phyloP scores from a whole-genome alignment of 1,140 invertebrate species.

The Babylonia areolata region DNA sequence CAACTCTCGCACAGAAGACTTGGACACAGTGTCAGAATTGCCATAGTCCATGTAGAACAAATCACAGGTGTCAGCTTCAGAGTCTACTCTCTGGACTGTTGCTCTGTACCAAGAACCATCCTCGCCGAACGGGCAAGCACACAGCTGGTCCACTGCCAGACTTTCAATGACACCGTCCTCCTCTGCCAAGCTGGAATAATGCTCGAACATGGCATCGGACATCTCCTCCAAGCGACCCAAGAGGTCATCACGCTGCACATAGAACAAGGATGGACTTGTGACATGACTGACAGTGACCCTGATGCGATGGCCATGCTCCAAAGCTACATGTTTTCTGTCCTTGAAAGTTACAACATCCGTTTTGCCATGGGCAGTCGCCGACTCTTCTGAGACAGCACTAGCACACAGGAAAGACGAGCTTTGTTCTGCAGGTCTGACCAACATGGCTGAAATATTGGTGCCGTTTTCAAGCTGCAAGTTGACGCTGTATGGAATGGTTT shows the following conservation, averaged over 20 bases:
- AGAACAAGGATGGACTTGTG: slow-evolving; percentile 61
- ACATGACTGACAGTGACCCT: slow-evolving; percentile 56
- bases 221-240: slow-evolving; percentile 45
- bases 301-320: slow-evolving; percentile 43
- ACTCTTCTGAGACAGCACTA: not conserved
- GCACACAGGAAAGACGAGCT: not conserved
- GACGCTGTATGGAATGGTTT: slow-evolving; percentile 4
- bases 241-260: slow-evolving; percentile 55
- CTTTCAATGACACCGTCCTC: slow-evolving; percentile 81
- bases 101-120: slow-evolving; percentile 62
- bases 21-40: slow-evolving; percentile 46
- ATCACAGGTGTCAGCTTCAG: slow-evolving; percentile 58
- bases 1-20: slow-evolving; percentile 36
- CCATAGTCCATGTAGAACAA: slow-evolving; percentile 61
- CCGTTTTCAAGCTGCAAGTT: slow-evolving; percentile 41
- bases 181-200: slow-evolving; percentile 46
- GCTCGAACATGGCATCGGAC: slow-evolving; percentile 60
- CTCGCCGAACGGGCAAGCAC: slow-evolving; percentile 47
- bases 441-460: slow-evolving; percentile 14
- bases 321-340: not conserved
- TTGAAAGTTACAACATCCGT: not conserved
- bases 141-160: slow-evolving; percentile 79
- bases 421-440: not conserved
- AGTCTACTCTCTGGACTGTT: slow-evolving; percentile 32
- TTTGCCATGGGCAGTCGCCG: not conserved